Evolutionary conservation across 2,888 invertebrate species (phyloP), one percentile per base, ranked within the genome.

Genomic region (Ormyrus labotus): DNA sequence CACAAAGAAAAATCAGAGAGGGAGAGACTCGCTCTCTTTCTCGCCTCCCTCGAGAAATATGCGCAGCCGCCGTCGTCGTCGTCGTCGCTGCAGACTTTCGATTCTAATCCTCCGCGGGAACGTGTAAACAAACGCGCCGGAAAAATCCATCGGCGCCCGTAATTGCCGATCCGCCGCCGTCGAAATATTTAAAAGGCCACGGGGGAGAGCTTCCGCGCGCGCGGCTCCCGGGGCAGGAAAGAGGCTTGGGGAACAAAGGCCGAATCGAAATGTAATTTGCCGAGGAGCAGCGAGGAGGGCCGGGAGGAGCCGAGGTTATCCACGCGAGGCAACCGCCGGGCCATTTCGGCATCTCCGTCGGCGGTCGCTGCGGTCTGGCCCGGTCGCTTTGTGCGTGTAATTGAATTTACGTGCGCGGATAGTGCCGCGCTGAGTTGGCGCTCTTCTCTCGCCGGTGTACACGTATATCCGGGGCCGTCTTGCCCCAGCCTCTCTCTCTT

Each of bases 321-420:
- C 61, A 71, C 61, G 72, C 53, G 51, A 58, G 50, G 73, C 69
- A 60, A 60, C 74, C 61, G 77, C 63, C 60, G 69, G 78, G 51
- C 70, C 78, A 65, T 78, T 72, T 69, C 70, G 45, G 77, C 76
- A 73, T 77, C 80, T 80, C 51, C 63, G 65, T 83, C 82, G 83
- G 86, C 81, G 85, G 85, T 85, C 81, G 82, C 78, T 86, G 86
- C 83, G 88, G 87, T 84, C 81, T 82, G 84, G 9, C 47, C 53
- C 47, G 13, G 50, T 84, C 86, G 86, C 89, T 88, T 89, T 89
- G 89, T 89, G 87, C 87, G 86, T 88, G 85, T 88, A 89, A 88
- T 88, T 89, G 88, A 86, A 89, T 88, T 88, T 88, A 86, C 85
- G 85, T 87, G 83, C 85, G 85, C 85, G 85, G 84, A 84, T 85